Evolutionary conservation across 2,113 vertebrate species (phyloP), one percentile per base, ranked within the genome.

Genomic region (Panthera leo): DNA sequence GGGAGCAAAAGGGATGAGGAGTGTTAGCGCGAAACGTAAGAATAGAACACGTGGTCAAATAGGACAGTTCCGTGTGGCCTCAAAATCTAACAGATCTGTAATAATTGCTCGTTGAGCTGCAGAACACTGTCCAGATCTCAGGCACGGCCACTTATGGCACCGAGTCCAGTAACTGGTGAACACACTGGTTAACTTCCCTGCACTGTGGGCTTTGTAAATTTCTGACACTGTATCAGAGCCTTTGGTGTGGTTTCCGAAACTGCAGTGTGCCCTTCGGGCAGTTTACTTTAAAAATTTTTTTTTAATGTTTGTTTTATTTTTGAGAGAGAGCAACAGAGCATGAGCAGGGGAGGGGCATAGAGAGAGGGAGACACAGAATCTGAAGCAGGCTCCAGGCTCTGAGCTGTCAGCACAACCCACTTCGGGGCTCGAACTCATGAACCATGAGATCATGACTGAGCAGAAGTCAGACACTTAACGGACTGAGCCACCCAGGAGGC

Each of bases 91-190:
- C 4, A 21, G 31, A 25, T 18, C n/a, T 86, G 42, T 45, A 9
- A 10, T 6, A 5, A 9, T 68, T 19, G 19, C n/a, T 21, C 0
- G 1, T 15, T 16, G 42, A 58, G 48, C 19, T 21, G 7, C 9
- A 11, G 55, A 15, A 6, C 0, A 0, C 27, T 12, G 13, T 13
- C 19, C 4, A 7, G 58, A n/a, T 10, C 16, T 0, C 12, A 31
- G 61, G 34, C 23, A 11, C 1, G 5, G 18, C 70, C 3, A 1
- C 42, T 10, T 18, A n/a, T 13, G 0, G 42, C 29, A 4, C 48
- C 1, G 14, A 23, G 67, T 10, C 61, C 29, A 4, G 34, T 1
- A 36, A 8, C 61, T 58, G n/a, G 36, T 0, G 6, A 78, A 68
- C 23, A 29, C 13, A 7, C 23, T 42, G 13, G n/a, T 71, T 18